Percentiles rank a stretch among this genome's conserved stretches.
phyloP scores from a whole-genome alignment of 1,140 invertebrate species.

The Listronotus oregonensis region DNA sequence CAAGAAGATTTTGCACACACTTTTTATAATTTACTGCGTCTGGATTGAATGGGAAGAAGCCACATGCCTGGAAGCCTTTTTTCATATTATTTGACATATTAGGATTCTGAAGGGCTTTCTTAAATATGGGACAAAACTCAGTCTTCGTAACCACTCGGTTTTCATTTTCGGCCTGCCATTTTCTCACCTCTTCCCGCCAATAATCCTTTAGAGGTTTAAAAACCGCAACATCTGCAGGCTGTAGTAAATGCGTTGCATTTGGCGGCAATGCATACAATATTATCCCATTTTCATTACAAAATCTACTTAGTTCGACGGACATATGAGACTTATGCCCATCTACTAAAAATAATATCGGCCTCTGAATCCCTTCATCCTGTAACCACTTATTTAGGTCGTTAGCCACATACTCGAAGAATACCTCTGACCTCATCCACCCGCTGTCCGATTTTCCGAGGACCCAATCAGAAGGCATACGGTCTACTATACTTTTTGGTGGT shows the following conservation, averaged over 20 bases:
- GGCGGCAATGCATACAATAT: constrained; percentile 54
- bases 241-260: constrained; percentile 17
- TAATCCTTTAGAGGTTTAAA: constrained; percentile 27
- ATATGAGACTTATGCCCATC: constrained; percentile 56
- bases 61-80: too few relatives aligned
- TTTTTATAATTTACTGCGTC: too few relatives aligned
- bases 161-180: neutral
- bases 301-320: constrained; percentile 49
- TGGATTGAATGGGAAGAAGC: too few relatives aligned
- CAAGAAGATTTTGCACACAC: too few relatives aligned
- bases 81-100: too few relatives aligned
- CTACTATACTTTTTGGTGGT: constrained; percentile 33
- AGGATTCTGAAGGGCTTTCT: too few relatives aligned
- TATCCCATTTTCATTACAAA: constrained; percentile 52
- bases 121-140: too few relatives aligned
- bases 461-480: constrained; percentile 48
- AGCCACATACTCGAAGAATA: constrained; percentile 53
- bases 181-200: constrained; percentile 13
- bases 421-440: constrained; percentile 53
- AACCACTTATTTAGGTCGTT: constrained; percentile 51
- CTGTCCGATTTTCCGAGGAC: constrained; percentile 50
- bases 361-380: constrained; percentile 45
- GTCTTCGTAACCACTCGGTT: too few relatives aligned
- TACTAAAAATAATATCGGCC: constrained; percentile 51
- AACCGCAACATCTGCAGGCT: constrained; percentile 27